Conservation (phyloP, 2,797 vertebrate species). For the Sebastes miniatus region DNA sequence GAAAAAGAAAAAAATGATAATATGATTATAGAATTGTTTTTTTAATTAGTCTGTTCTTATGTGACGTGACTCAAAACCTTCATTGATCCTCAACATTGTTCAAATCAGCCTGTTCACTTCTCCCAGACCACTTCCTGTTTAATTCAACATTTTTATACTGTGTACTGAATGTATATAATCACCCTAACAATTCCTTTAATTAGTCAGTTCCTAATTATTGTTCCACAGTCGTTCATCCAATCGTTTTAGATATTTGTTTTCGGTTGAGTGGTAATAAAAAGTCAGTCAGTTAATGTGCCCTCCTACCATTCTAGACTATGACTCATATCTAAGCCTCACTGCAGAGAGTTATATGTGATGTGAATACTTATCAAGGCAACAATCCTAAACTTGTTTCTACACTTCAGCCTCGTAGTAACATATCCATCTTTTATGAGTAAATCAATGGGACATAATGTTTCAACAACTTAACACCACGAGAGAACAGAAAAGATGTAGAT, state of each 20-base stretch:
- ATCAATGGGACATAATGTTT: slow-evolving; percentile 20
- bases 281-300: slow-evolving; percentile 78
- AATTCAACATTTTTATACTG: slow-evolving; percentile 2
- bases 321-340: slow-evolving; percentile 82
- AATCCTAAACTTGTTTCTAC: slow-evolving; percentile 71
- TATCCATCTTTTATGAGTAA: slow-evolving; percentile 45
- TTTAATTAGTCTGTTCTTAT: neutral
- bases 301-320: slow-evolving; percentile 81
- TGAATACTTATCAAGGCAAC: slow-evolving; percentile 81
- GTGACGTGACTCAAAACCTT: slow-evolving; percentile 2
- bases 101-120: neutral
- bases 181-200: slow-evolving; percentile 44
- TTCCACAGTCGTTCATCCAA: slow-evolving; percentile 46
- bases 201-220: slow-evolving; percentile 57
- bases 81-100: neutral
- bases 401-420: slow-evolving; percentile 49
- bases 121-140: neutral
- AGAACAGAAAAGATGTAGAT: neutral
- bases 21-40: neutral
- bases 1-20: neutral
- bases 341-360: slow-evolving; percentile 80
- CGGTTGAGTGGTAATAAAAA: slow-evolving; percentile 71
- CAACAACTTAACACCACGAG: neutral
- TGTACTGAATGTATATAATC: neutral
- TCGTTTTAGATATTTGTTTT: slow-evolving; percentile 71